These are phyloP conservation scores for Phalanger gymnotis DNA, from an alignment of 2,797 vertebrate genomes.

Conservation along the genomic window DNA sequence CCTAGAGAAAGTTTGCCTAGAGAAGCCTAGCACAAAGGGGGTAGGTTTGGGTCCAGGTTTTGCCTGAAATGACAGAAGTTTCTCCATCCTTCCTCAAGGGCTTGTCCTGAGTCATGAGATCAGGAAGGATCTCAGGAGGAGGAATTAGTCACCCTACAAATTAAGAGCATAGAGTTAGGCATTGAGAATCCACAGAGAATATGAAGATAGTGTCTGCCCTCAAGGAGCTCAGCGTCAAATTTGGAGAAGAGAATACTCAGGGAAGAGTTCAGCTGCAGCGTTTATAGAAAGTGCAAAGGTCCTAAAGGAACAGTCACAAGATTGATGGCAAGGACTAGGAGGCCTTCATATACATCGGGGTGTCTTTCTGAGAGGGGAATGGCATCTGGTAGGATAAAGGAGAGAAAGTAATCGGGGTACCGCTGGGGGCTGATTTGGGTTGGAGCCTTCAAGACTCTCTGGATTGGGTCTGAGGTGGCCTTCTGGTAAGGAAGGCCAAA, in stretches of 20 bases:
- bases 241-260: not conserved
- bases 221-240: not conserved
- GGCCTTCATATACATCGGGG: not conserved
- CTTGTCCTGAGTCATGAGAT: not conserved
- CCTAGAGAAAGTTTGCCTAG: not conserved
- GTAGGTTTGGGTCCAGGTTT: not conserved
- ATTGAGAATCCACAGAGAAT: not conserved
- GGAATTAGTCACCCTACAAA: not conserved
- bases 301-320: not conserved
- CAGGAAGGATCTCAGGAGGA: not conserved
- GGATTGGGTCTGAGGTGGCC: not conserved
- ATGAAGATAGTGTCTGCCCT: not conserved
- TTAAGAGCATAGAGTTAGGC: not conserved
- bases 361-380: not conserved
- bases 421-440: not conserved
- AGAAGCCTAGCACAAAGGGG: not conserved
- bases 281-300: not conserved
- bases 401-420: not conserved
- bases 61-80: not conserved
- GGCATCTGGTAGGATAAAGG: not conserved
- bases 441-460: not conserved
- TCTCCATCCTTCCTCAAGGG: not conserved
- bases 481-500: not conserved
- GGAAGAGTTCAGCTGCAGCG: not conserved
- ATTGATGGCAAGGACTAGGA: not conserved